Conservation (phyloP, 92 coral and sea anemone genomes). For the Paragorgia papillata region DNA sequence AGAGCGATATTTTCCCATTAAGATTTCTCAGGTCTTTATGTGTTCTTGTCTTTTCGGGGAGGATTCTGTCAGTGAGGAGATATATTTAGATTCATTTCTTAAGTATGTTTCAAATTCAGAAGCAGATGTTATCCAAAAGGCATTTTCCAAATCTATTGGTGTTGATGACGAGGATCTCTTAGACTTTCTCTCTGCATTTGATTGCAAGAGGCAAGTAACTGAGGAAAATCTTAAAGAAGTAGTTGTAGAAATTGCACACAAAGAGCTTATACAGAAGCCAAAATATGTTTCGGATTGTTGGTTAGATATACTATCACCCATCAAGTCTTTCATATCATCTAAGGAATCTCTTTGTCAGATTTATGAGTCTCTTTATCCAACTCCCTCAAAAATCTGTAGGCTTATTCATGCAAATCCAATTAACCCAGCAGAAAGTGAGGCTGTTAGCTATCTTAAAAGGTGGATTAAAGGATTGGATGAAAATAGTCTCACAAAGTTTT, state of each 20-base stretch:
- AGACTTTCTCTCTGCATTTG: slow-evolving; percentile 52
- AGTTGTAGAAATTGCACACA: slow-evolving; percentile 35
- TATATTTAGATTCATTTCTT: slow-evolving; percentile 47
- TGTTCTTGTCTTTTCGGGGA: slow-evolving; percentile 52
- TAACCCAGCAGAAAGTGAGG: slow-evolving; percentile 45
- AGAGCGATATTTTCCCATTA: slow-evolving; percentile 47
- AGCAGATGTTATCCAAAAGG: slow-evolving; percentile 38
- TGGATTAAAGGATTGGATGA: slow-evolving; percentile 48
- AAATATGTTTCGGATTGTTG: slow-evolving; percentile 39
- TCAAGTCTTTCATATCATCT: slow-evolving; percentile 1
- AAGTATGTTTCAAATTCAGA: slow-evolving; percentile 53
- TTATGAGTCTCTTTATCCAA: slow-evolving; percentile 26
- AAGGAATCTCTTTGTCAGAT: slow-evolving; percentile 6
- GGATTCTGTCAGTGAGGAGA: slow-evolving; percentile 8
- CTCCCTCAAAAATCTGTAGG: slow-evolving; percentile 35
- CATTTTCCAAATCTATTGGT: slow-evolving; percentile 38
- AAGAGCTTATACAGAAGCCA: slow-evolving; percentile 48
- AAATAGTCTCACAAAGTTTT: slow-evolving; percentile 42
- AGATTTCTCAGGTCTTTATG: slow-evolving; percentile 43
- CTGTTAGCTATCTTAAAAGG: slow-evolving; percentile 43
- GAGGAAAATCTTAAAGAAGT: slow-evolving; percentile 33
- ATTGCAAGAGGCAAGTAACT: slow-evolving; percentile 39
- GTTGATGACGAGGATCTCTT: slow-evolving; percentile 48
- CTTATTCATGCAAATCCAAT: slow-evolving; percentile 30
- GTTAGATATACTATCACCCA: slow-evolving; percentile 6